Conservation (phyloP, 2,113 vertebrate species). For the Danionella cerebrum region DNA sequence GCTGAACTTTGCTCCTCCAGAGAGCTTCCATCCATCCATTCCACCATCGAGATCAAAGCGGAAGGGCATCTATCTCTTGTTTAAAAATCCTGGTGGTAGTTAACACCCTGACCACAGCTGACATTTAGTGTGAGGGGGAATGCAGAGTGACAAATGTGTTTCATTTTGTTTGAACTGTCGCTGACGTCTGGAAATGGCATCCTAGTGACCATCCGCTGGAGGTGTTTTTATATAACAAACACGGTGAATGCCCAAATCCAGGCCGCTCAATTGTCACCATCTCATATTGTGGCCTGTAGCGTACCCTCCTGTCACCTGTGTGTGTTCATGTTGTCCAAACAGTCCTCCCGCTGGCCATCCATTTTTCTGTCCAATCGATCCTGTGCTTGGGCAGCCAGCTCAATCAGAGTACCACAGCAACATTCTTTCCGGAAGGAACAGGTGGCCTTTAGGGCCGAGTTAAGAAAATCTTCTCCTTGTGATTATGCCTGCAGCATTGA, state of each 20-base stretch:
- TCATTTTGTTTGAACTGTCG: constrained; percentile 4
- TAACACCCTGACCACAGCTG: constrained; percentile 25
- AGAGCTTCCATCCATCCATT: constrained; percentile 4
- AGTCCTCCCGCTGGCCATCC: constrained; percentile 19
- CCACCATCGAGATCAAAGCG: background rate
- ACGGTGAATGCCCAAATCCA: background rate
- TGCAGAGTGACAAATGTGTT: constrained; percentile 10
- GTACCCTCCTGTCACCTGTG: constrained; percentile 28
- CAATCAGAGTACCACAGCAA: constrained; percentile 31
- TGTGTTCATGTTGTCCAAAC: constrained; percentile 32
- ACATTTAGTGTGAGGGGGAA: constrained; percentile 3
- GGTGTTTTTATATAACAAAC: background rate
- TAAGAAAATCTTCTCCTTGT: constrained; percentile 29
- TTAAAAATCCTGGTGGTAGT: constrained; percentile 22
- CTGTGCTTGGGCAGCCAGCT: constrained; percentile 31
- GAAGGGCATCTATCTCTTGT: background rate
- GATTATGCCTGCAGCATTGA: constrained; percentile 16
- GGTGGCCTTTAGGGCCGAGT: constrained; percentile 32
- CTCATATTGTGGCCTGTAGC: constrained; percentile 7
- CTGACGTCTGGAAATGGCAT: background rate
- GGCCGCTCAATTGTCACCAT: constrained; percentile 9
- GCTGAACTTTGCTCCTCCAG: constrained; percentile 26
- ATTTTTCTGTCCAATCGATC: constrained; percentile 37
- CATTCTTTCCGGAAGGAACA: constrained; percentile 19
- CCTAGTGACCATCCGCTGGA: background rate